phyloP scores from a whole-genome alignment of 2,888 invertebrate genomes.

The Drosophila siamana region DNA sequence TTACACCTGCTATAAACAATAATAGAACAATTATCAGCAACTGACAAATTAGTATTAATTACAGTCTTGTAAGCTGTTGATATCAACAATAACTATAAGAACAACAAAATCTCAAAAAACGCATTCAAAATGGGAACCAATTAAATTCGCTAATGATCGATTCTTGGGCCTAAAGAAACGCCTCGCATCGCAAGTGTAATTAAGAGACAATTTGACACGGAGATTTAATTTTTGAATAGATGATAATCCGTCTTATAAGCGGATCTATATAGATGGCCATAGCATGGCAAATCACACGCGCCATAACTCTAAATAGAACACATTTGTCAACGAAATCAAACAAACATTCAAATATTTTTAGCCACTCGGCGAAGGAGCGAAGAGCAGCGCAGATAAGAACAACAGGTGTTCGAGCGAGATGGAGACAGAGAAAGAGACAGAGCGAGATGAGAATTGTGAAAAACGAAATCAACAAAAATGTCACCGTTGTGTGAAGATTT shows the following conservation, averaged over 20 bases:
- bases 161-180: not conserved
- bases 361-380: not conserved
- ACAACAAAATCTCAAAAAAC: no score
- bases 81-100: no score
- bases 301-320: slow-evolving; percentile 79
- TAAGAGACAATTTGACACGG: slow-evolving; percentile 13
- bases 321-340: slow-evolving; percentile 76
- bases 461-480: slow-evolving; percentile 7
- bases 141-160: slow-evolving; percentile 4
- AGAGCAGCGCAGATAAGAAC: slow-evolving; percentile 3
- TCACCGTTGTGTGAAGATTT: slow-evolving; percentile 63
- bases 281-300: slow-evolving; percentile 62
- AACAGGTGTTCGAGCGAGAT: slow-evolving; percentile 8
- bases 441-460: not conserved
- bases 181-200: not conserved
- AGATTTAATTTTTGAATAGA: slow-evolving; percentile 11
- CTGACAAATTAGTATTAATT: no score
- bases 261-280: slow-evolving; percentile 22
- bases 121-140: not conserved
- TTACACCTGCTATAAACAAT: no score
- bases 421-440: slow-evolving; percentile 1
- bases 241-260: slow-evolving; percentile 57
- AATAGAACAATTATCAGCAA: no score
- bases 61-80: not conserved
- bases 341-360: slow-evolving; percentile 59